Base-by-base conservation (phyloP, 2,113 vertebrate genomes). In the Alligator mississippiensis region DNA sequence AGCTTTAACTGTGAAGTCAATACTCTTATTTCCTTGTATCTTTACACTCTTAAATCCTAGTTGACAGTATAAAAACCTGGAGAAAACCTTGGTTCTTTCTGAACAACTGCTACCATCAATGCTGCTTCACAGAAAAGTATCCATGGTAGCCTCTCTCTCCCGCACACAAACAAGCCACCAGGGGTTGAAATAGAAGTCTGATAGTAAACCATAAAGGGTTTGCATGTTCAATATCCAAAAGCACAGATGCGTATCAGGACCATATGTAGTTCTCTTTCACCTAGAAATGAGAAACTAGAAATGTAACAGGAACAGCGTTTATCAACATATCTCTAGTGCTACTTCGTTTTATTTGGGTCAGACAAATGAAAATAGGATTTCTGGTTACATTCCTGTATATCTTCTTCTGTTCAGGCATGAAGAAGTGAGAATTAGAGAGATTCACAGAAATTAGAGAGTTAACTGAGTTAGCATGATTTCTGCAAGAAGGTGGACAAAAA, bases 31-130 rank as follows among this genome's bases (percentile, higher is more conserved):
- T 57, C 74, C 27, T 64, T 61, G 27, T 60, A 24, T 58, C 82
- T 78, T 84, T 34, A 70, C 70, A 34, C 76, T 82, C 88, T 60
- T 82, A 86, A 85, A 11, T 55, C 5, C 80, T 72, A 30, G 28
- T 34, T 72, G 30, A 60, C 77, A 94, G 90, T 90, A 91, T 70
- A 68, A 93, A 82, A 88, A 78, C 59, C 59, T 58, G 30, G 82
- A 86, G 90, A 95, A 84, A 84, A 90, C 91, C 72, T 93, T 93
- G 83, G 88, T 66, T 82, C 88, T 92, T 72, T 28, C 27, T 34
- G 54, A 92, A 84, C 59, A 81, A 87, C 12, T 82, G 25, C 85
- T 89, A 0, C 72, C 74, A 18, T 59, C 61, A 72, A 57, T 10
- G 55, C 64, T 84, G 70, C 6, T 84, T 58, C 57, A 64, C 0